Conservation (phyloP, 1,140 invertebrate species). For the Sinella curviseta region DNA sequence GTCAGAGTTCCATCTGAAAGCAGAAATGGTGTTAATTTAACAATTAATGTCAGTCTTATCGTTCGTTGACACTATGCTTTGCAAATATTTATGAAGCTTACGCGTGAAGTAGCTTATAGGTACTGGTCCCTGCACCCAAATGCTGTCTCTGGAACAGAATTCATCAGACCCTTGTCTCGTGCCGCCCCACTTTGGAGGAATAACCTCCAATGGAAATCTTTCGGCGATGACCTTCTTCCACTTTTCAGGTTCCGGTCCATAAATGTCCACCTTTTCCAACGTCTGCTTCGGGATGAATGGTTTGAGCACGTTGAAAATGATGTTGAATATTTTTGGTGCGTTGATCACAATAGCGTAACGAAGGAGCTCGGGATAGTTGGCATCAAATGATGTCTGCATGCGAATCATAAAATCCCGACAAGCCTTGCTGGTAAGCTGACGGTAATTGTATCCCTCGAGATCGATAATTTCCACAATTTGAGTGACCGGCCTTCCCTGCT, state of each 20-base stretch:
- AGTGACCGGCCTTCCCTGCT: conserved; percentile 4
- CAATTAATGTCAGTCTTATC: no score
- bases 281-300: conserved; percentile 18
- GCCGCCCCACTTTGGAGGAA: conserved; percentile 9
- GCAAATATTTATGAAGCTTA: neutral
- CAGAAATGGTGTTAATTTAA: neutral
- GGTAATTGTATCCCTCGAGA: conserved; percentile 4
- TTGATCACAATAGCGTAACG: conserved; percentile 10
- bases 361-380: neutral
- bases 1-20: neutral
- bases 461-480: conserved; percentile 22
- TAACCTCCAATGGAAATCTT: conserved; percentile 4
- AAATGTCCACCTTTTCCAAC: conserved; percentile 24
- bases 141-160: neutral
- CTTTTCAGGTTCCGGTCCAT: conserved; percentile 23
- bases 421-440: neutral
- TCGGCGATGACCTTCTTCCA: conserved; percentile 10
- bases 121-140: conserved; percentile 15
- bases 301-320: conserved; percentile 5
- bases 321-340: conserved; percentile 15
- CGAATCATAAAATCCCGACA: neutral
- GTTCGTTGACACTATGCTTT: no score
- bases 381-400: conserved; percentile 1
- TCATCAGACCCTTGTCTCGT: neutral
- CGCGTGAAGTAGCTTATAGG: neutral